A percentile compares a stretch with the other conserved stretches of the same genome.
phyloP scores from a whole-genome alignment of 2,797 vertebrate genomes.

The Betta splendens region DNA sequence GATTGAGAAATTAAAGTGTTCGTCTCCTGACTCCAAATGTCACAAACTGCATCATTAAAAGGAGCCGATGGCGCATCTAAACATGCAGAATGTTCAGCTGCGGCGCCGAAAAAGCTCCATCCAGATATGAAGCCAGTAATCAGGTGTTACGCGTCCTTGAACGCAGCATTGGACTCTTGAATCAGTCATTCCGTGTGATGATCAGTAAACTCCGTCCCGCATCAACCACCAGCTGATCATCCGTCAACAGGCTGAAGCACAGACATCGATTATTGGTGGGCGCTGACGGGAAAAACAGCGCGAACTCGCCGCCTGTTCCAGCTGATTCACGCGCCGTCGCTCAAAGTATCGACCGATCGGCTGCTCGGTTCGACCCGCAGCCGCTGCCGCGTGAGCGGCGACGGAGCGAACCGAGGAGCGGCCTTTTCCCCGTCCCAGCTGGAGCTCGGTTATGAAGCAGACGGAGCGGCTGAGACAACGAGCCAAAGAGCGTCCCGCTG shows the following conservation, averaged over 20 bases:
- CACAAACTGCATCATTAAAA: too few relatives aligned
- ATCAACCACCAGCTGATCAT: too few relatives aligned
- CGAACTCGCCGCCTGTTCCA: background rate
- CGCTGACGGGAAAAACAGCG: background rate
- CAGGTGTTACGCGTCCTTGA: too few relatives aligned
- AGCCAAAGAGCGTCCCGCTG: conserved; percentile 4
- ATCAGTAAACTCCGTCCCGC: too few relatives aligned
- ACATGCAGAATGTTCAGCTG: background rate
- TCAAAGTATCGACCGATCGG: background rate
- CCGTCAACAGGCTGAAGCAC: background rate
- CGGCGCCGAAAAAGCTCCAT: too few relatives aligned
- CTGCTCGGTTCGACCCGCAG: background rate
- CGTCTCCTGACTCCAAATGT: too few relatives aligned
- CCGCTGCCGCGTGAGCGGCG: background rate
- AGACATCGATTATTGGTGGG: background rate
- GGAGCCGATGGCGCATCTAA: too few relatives aligned
- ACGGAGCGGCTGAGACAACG: conserved; percentile 1
- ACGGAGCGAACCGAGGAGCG: background rate
- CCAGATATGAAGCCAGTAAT: too few relatives aligned
- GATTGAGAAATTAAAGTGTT: too few relatives aligned
- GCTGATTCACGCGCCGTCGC: too few relatives aligned
- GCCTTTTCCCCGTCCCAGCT: conserved; percentile 9
- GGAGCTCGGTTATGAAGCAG: conserved; percentile 21
- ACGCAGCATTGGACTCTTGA: too few relatives aligned
- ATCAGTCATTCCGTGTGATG: too few relatives aligned